Evolutionary conservation across 2,113 vertebrate genomes (phyloP).

Genomic region (Aramus guarauna): DNA sequence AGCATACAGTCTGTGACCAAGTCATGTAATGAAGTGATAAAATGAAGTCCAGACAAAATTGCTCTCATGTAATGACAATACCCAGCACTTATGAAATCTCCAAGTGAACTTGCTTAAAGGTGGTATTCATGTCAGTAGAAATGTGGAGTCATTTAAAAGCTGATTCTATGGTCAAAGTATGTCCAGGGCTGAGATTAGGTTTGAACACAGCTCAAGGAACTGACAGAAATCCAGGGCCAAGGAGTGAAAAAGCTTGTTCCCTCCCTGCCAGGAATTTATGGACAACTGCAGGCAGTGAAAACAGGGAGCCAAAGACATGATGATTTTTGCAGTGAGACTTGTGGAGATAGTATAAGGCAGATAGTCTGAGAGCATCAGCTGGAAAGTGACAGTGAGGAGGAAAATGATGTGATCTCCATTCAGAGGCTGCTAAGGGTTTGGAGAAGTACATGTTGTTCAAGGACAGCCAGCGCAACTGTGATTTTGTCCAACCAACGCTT

Average conservation of each 20-base stretch:
- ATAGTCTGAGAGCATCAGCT: neutral
- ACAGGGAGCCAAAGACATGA: neutral
- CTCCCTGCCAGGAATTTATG: neutral
- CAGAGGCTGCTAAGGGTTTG: neutral
- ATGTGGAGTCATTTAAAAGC: neutral
- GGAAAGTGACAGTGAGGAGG: neutral
- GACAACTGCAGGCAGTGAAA: neutral
- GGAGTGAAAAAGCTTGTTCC: neutral
- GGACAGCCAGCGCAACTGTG: neutral
- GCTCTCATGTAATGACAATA: neutral
- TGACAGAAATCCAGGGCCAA: neutral
- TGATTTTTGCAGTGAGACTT: neutral
- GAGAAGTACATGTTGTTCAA: neutral
- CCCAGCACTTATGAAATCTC: neutral
- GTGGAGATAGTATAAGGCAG: neutral
- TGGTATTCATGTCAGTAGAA: neutral
- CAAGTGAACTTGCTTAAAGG: neutral
- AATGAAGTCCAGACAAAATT: neutral
- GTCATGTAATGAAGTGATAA: neutral
- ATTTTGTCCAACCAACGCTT: neutral
- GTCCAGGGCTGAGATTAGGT: neutral
- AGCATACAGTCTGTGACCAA: neutral
- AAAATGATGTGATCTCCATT: neutral
- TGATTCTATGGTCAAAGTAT: neutral
- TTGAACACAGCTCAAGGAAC: neutral